Conservation (phyloP, 1,140 invertebrate species). For the Drosophila varians region DNA sequence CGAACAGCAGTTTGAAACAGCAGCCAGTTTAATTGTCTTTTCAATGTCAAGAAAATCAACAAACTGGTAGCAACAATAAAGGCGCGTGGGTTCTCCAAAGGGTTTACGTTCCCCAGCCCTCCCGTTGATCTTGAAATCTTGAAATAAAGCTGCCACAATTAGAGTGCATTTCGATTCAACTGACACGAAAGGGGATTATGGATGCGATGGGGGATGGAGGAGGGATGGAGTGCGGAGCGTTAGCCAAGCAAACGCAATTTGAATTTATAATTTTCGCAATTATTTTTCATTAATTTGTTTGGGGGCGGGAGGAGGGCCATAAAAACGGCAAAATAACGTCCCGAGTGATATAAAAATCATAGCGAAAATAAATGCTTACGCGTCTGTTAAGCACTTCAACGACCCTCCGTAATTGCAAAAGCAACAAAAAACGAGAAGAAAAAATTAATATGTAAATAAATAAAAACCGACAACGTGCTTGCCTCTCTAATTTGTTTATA, state of each 20-base stretch:
- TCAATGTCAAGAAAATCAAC: constrained; percentile 65
- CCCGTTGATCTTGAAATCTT: too few species aligned
- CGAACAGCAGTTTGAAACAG: constrained; percentile 11
- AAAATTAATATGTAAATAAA: constrained; percentile 48
- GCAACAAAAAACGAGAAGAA: constrained; percentile 8
- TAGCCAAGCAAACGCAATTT: constrained; percentile 61
- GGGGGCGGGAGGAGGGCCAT: constrained; percentile 11
- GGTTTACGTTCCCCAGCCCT: constrained; percentile 5
- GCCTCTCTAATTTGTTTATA: constrained; percentile 76
- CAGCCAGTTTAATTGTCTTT: constrained; percentile 23
- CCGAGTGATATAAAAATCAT: constrained; percentile 73
- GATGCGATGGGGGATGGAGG: not conserved
- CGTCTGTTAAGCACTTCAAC: constrained; percentile 52
- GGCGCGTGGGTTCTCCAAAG: constrained; percentile 35
- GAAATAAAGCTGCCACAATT: constrained; percentile 45
- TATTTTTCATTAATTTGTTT: constrained; percentile 75
- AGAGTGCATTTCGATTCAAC: constrained; percentile 44
- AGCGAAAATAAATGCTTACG: constrained; percentile 78
- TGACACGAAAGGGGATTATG: constrained; percentile 33
- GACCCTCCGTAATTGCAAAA: constrained; percentile 41
- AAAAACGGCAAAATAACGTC: constrained; percentile 52
- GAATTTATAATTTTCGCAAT: constrained; percentile 81
- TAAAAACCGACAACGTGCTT: constrained; percentile 43
- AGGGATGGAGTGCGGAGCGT: not conserved
- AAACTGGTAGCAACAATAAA: constrained; percentile 27